These are phyloP conservation scores for Todiramphus chloris DNA, from an alignment of 2,113 vertebrate genomes.

Conservation along the genomic window DNA sequence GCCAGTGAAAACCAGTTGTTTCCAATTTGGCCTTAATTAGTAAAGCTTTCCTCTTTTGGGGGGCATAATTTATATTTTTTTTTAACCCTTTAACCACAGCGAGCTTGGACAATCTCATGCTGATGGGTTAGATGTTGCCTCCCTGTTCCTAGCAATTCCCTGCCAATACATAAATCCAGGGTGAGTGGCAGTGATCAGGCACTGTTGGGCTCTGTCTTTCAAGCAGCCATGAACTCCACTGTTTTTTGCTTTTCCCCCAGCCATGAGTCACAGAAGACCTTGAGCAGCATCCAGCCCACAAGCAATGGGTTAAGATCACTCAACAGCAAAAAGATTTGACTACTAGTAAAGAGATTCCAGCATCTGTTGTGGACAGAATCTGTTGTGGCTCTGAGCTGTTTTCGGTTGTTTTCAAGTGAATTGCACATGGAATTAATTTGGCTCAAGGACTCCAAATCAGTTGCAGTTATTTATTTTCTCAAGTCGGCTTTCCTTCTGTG, in stretches of 20 bases:
- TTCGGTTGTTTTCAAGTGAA: background rate
- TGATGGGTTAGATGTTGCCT: background rate
- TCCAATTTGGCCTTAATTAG: background rate
- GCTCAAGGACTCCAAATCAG: background rate
- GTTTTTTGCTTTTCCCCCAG: background rate
- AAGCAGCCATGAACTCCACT: background rate
- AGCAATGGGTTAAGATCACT: background rate
- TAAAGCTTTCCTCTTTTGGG: background rate
- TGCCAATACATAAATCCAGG: background rate
- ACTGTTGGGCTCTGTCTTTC: background rate
- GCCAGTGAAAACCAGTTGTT: background rate
- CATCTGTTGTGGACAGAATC: background rate
- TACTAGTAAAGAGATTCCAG: background rate
- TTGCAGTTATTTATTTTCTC: background rate
- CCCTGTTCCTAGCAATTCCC: background rate
- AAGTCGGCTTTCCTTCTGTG: background rate
- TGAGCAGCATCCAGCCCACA: background rate
- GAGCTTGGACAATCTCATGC: background rate
- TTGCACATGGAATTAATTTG: background rate
- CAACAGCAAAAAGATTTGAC: background rate
- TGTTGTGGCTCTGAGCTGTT: background rate
- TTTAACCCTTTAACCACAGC: background rate
- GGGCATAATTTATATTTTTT: background rate
- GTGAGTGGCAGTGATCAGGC: accelerated
- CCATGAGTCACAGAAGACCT: background rate